Conservation (phyloP, 2,797 vertebrate genomes). For the Rhinophrynus dorsalis region DNA sequence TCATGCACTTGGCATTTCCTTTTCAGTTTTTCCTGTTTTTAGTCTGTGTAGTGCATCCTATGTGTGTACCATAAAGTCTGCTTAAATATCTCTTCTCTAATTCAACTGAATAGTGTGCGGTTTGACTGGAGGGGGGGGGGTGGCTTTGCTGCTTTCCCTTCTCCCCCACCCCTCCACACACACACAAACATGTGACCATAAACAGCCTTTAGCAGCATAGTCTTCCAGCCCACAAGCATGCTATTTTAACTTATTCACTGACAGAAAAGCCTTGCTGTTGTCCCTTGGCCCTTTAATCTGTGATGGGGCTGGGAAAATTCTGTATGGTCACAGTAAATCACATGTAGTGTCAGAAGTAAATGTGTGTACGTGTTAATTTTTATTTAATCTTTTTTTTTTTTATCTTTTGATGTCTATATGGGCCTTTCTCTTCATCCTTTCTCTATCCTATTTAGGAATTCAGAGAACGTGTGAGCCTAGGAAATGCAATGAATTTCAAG, state of each 20-base stretch:
- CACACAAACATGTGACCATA: slow-evolving; percentile 6
- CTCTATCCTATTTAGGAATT: neutral
- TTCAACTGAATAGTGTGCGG: no score
- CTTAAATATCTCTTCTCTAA: neutral
- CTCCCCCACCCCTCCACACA: no score
- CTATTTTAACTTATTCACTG: slow-evolving; percentile 10
- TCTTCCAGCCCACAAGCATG: slow-evolving; percentile 10
- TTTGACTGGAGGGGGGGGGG: no score
- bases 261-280: neutral
- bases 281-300: neutral
- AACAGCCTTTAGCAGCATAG: neutral
- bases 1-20: slow-evolving; percentile 36
- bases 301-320: neutral
- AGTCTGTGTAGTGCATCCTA: neutral
- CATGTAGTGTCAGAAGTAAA: no score
- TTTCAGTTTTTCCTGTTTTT: slow-evolving; percentile 16
- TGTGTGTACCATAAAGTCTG: neutral
- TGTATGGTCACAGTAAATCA: neutral
- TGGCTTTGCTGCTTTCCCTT: neutral
- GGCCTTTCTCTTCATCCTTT: no score
- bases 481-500: neutral
- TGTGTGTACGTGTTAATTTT: no score
- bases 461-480: neutral
- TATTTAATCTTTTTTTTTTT: no score
- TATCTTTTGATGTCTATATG: no score